phyloP scores from a whole-genome alignment of 2,888 invertebrate genomes.

The Frankliniella intonsa region DNA sequence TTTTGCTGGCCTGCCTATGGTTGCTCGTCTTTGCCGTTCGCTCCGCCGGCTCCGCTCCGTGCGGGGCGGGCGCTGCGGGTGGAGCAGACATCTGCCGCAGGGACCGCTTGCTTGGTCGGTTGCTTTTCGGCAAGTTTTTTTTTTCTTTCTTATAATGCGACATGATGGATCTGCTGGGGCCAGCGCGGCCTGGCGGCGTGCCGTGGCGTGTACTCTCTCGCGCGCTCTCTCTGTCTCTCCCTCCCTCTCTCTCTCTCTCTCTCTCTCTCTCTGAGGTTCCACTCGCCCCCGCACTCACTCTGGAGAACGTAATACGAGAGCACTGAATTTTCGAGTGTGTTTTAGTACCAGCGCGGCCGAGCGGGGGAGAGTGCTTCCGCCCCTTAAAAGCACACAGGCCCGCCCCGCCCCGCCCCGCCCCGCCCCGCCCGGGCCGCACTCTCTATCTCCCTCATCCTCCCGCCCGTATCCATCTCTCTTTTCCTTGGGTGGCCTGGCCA shows the following conservation, averaged over 20 bases:
- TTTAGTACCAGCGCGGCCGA: not conserved
- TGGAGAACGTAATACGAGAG: conserved; percentile 18
- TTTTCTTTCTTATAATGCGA: conserved; percentile 10
- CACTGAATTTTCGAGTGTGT: conserved; percentile 22
- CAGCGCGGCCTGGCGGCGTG: not conserved
- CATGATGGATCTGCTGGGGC: not conserved
- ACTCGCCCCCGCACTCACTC: not conserved
- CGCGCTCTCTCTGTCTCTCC: not conserved
- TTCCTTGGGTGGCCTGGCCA: too few relatives aligned
- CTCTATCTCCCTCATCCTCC: not conserved
- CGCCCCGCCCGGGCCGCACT: not conserved
- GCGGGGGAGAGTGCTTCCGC: conserved; percentile 1
- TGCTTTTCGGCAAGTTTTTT: not conserved
- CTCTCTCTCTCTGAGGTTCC: not conserved
- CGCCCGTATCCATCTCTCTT: too few relatives aligned
- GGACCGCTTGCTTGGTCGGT: not conserved
- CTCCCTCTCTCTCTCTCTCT: not conserved
- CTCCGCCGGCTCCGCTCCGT: too few relatives aligned
- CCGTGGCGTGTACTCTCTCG: not conserved
- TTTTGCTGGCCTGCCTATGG: not conserved
- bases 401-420: not conserved
- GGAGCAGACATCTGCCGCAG: not conserved
- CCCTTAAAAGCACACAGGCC: conserved; percentile 2
- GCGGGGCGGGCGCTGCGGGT: too few relatives aligned
- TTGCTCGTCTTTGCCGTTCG: not conserved